Percentiles rank a stretch among this genome's conserved stretches.
Conservation (phyloP, 2,888 invertebrate genomes). For the Megastigmus dorsalis region DNA sequence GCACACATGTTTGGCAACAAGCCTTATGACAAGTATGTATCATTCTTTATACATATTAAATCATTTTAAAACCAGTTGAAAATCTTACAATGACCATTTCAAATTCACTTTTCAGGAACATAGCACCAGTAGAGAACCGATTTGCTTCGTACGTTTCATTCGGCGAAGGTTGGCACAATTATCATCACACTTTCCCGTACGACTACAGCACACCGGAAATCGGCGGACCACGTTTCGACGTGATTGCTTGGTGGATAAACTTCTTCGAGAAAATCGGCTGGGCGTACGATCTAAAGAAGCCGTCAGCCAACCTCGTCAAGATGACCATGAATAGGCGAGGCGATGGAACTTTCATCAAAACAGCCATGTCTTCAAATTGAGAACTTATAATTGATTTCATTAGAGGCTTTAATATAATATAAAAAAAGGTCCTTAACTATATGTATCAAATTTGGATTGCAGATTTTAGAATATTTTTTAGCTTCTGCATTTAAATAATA, state of each 20-base stretch:
- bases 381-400: too few relatives aligned
- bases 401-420: too few relatives aligned
- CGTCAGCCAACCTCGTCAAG: conserved; percentile 67
- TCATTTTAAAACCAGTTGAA: background rate
- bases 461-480: too few relatives aligned
- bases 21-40: conserved; percentile 60
- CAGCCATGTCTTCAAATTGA: background rate
- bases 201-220: conserved; percentile 67
- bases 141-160: conserved; percentile 71
- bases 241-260: conserved; percentile 52
- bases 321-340: conserved; percentile 73
- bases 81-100: too few relatives aligned
- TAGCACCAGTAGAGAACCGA: conserved; percentile 69
- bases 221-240: conserved; percentile 41
- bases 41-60: background rate
- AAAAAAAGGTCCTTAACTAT: too few relatives aligned
- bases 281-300: conserved; percentile 75
- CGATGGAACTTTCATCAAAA: conserved; percentile 66
- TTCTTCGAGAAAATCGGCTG: conserved; percentile 70
- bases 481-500: too few relatives aligned
- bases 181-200: conserved; percentile 78
- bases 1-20: conserved; percentile 75
- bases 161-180: conserved; percentile 78
- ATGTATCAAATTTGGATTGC: too few relatives aligned
- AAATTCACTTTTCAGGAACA: conserved; percentile 43